Evolutionary conservation across 2,888 invertebrate genomes (phyloP), one percentile per base, ranked within the genome.

Genomic region (Monochamus alternatus): DNA sequence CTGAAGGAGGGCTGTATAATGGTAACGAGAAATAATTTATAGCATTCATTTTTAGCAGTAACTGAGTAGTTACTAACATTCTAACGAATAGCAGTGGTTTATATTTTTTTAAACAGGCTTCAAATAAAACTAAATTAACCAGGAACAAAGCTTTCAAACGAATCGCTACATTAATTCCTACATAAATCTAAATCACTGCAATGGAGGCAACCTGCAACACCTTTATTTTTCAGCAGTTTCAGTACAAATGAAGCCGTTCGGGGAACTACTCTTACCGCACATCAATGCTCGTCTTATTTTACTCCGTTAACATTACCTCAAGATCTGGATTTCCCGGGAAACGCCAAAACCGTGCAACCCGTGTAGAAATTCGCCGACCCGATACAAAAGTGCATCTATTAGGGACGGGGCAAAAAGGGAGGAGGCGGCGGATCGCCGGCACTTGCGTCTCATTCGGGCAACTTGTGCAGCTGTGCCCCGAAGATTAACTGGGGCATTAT

Each of bases 401-500:
- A 12, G 47, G 10, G 38, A 38, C 38, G 38, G 2, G 38, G 38
- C 38, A 7, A 38, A 38, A 38, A 38, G 7, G 38, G 7, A 38
- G 7, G 38, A 38, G 7, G 38, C 73, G 65, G 62, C 65, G 73
- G 70, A 76, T 73, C 73, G 74, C 73, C 68, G 74, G 75, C 55
- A 70, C 73, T 58, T 52, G 38, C 58, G 68, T 59, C 68, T 59
- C 44, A 22, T 14, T 58, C 69, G 55, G 62, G 62, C 75, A 78
- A 77, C 75, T 62, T 75, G 77, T 79, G 80, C 82, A 82, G 81
- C 83, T 83, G 83, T 78, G 79, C 75, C 75, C 74, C 62, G 44
- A 64, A 80, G 82, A 84, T 84, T 84, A 84, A 82, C 77, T 75
- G 64, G 69, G 80, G 75, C 79, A 77, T 79, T 81, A 81, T 81